These are phyloP conservation scores for Morinoia aosen DNA, from an alignment of 2,888 invertebrate species.

Conservation along the genomic window DNA sequence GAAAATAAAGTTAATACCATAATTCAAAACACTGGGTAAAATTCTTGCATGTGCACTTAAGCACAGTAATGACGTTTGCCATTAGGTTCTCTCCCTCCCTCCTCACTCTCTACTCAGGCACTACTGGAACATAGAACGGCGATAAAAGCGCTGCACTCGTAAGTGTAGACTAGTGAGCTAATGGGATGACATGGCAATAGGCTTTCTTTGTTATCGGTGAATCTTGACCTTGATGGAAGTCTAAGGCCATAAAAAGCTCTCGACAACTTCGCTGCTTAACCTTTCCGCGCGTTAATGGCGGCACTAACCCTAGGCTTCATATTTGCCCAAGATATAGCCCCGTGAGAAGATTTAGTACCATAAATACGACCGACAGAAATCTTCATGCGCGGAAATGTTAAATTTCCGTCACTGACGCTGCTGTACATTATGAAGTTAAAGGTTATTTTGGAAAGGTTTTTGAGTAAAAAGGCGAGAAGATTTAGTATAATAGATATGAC, in stretches of 20 bases:
- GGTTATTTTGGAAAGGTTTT: no score
- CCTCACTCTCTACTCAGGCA: neutral
- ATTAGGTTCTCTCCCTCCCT: neutral
- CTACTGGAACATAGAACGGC: neutral
- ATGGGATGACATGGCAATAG: neutral
- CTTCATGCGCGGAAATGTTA: neutral
- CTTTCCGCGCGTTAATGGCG: neutral
- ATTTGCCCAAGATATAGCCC: neutral
- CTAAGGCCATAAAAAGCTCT: neutral
- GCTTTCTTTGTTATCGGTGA: neutral
- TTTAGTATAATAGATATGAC: no score
- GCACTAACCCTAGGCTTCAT: neutral
- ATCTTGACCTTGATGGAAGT: constrained; percentile 3
- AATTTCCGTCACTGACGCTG: neutral
- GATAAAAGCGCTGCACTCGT: neutral
- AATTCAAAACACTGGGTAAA: neutral
- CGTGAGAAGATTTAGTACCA: neutral
- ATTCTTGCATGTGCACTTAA: neutral
- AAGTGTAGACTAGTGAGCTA: neutral
- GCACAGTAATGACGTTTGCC: neutral
- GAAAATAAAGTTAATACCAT: neutral
- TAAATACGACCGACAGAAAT: neutral
- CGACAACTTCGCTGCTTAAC: neutral
- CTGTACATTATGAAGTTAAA: no score
- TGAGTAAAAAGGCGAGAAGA: no score